Evolutionary conservation across 1,140 invertebrate genomes (phyloP), one percentile per base, ranked within the genome.

Genomic region (Brachionus paranguensis): DNA sequence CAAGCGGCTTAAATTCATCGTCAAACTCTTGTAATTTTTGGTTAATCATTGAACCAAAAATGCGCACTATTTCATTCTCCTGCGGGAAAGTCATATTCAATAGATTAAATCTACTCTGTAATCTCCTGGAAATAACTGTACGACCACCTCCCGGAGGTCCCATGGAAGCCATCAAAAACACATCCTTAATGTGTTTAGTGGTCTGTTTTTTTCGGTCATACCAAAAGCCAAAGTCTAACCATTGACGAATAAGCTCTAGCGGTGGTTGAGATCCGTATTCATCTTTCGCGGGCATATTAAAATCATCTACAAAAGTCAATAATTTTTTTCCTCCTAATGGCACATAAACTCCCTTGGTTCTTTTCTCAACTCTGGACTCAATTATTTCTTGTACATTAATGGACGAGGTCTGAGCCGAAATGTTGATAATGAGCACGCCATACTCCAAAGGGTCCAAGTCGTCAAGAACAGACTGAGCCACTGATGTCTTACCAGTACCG

Each of bases 281-380:
- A 85, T 95, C 94, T 85, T 94, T 94, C n/a, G 92, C 92, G 0
- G 94, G 94, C 93, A 95, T 95, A 88, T 95, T 95, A 85, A 95
- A 93, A 87, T 96, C 94, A 88, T 96, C 94, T 91, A 95, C 92
- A 87, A 95, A 95, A 1, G 92, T 92, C 65, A 95, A 91, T 90
- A 95, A 92, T 85, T 90, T 93, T 90, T 95, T 95, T 53, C 90
- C 93, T 85, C 92, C 93, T 24, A 91, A 88, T 0, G 94, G 94
- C 0, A 93, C 91, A 88, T 93, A 95, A 72, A 93, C 91, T 3
- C 92, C 93, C 88, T 95, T 95, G 0, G 93, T 94, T 60, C 94
- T 90, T 89, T 95, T 95, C 88, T 95, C 94, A 0, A 95, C 89
- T 76, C 92, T 90, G 84, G 92, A 93, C 88, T 95, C 94, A 64